Evolutionary conservation across 2,797 vertebrate genomes (phyloP), one percentile per base, ranked within the genome.

Genomic region (Leptodactylus fallax): DNA sequence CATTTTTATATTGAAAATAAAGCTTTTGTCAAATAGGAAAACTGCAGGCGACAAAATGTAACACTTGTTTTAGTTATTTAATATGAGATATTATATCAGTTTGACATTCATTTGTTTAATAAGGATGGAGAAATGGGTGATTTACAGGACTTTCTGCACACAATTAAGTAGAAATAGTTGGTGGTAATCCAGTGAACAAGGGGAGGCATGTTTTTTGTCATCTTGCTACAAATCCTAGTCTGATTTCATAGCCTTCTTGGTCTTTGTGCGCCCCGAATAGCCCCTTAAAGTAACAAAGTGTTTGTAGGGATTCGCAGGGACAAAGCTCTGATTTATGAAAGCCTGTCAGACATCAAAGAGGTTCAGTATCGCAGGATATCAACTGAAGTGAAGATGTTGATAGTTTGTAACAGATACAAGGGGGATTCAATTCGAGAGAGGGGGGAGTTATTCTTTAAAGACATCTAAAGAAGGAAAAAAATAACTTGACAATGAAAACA

Each of bases 21-120:
- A 92, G 91, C 91, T 92, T 87, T 91, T 93, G 92, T 93, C 93
- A 94, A 92, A 92, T 89, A 91, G 92, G 92, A 92, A 93, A 92
- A 94, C 90, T 92, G 92, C 91, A 92, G 93, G 92, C 91, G 93
- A 91, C 93, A 93, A 93, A 93, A 94, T 94, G 92, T 94, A 93
- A 92, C 91, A 92, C 94, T 93, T 91, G 93, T 92, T 91, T 94
- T 93, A 93, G 93, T 94, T 94, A 94, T 94, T 95, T 94, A 94
- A 92, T 93, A 92, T 91, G 92, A 94, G 94, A 93, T 91, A 89
- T 92, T 90, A 88, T 90, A 92, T 92, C 89, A 87, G 90, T 93
- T 92, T 95, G 95, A 95, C 94, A 92, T 94, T 95, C 94, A 95
- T 95, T 95, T 93, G 93, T 95, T 93, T 94, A 95, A 95, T 94